Evolutionary conservation across 2,888 invertebrate species (phyloP).

Genomic region (Hirtodrosophila confusa): DNA sequence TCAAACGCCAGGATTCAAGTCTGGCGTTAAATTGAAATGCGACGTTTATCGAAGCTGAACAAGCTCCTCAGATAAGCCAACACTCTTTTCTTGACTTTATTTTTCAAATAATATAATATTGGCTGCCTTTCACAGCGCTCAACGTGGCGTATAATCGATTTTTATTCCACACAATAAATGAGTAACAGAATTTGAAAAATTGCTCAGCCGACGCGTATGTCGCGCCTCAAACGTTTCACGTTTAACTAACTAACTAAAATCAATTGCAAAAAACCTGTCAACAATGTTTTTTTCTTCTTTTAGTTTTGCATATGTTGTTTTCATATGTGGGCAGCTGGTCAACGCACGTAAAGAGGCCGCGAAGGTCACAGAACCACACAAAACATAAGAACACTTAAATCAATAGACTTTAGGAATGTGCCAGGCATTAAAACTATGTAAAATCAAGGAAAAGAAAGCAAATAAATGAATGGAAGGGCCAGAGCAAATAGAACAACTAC

Average conservation of each 20-base stretch:
- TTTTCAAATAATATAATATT: conserved; percentile 20
- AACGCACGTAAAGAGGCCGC: conserved; percentile 46
- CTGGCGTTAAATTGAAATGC: conserved; percentile 75
- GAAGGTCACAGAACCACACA: conserved; percentile 48
- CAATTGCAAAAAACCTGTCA: conserved; percentile 61
- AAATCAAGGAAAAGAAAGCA: conserved; percentile 1
- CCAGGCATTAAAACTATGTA: conserved; percentile 9
- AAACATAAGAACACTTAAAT: conserved; percentile 57
- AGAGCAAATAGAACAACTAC: too few species aligned
- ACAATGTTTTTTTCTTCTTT: conserved; percentile 7
- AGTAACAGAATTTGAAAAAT: conserved; percentile 17
- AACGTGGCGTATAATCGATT: conserved; percentile 78
- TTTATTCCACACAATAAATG: conserved; percentile 36
- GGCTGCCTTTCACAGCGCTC: conserved; percentile 39
- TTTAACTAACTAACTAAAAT: conserved; percentile 60
- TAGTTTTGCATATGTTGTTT: conserved; percentile 9
- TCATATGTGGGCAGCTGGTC: conserved; percentile 35
- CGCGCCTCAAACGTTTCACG: conserved; percentile 44
- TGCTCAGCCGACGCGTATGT: conserved; percentile 49
- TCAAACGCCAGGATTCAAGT: conserved; percentile 23
- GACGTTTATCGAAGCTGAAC: conserved; percentile 27
- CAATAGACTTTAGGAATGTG: conserved; percentile 43
- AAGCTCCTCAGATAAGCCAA: conserved; percentile 40
- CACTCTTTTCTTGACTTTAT: background rate
- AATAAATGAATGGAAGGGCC: too few species aligned